Evolutionary conservation across 2,797 vertebrate genomes (phyloP), one percentile per base, ranked within the genome.

Genomic region (Melanogrammus aeglefinus): DNA sequence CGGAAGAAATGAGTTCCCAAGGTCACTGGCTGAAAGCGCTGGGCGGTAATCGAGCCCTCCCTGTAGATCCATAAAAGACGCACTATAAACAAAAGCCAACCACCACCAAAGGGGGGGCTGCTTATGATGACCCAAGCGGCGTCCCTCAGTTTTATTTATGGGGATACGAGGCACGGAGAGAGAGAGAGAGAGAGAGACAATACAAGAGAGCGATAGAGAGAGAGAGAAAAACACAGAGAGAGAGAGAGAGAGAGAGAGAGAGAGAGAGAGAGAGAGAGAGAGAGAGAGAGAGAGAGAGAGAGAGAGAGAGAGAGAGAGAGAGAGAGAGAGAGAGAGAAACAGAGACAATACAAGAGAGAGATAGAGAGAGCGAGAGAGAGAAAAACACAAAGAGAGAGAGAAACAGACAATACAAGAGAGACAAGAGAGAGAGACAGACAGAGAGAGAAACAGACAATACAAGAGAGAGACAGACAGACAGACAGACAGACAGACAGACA

Each of bases 1-100:
- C 81, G 90, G 93, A 94, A 91, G 87, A 93, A 93, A 95, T 94
- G 91, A 94, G 91, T 90, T 93, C 92, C 90, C 94, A 96, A 96
- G 94, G 95, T 96, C 93, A 93, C 72, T 89, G 29, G 76, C 80
- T 88, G 87, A 91, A 92, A 83, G 85, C 70, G 77, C 79, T 82
- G 9, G 75, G 75, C 71, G 79, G 91, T 85, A 93, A 95, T 94
- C 86, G 93, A 95, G 90, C 80, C 78, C 74, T 93, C 92, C 90
- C 88, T 66, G 80, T 81, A 90, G 93, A 94, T 93, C 86, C 91
- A 94, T 94, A 92, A 94, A 92, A 87, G 84, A 89, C 85, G 87
- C 6, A 89, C 90, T 90, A 93, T 91, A 93, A 94, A 94, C 89
- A 90, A 89, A 89, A 84, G 82, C 77, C 88, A 90, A 90, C 92